Conservation (phyloP, 2,797 vertebrate genomes). For the Danio choprae region DNA sequence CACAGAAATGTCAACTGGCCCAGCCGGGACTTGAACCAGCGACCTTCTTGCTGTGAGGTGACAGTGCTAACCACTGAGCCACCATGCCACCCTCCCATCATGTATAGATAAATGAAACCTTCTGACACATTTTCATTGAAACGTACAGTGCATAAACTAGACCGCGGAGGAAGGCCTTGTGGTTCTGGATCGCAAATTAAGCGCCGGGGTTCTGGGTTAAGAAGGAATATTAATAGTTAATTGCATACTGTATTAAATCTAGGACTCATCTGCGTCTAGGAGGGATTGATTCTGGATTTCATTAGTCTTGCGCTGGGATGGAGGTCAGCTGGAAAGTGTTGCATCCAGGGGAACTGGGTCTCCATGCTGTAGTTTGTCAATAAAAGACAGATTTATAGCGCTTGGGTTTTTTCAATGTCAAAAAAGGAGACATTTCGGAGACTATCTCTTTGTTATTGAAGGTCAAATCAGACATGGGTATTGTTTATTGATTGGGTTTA, state of each 20-base stretch:
- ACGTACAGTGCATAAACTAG: slow-evolving; percentile 2
- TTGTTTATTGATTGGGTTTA: not conserved
- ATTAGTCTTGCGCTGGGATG: slow-evolving; percentile 31
- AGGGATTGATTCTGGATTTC: slow-evolving; percentile 47
- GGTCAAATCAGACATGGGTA: not conserved
- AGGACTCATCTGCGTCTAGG: slow-evolving; percentile 35
- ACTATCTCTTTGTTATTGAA: not conserved
- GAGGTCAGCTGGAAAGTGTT: slow-evolving; percentile 27
- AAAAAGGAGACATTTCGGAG: not conserved
- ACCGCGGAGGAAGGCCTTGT: slow-evolving; percentile 2
- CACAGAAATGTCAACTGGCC: no score
- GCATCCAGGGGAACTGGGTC: not conserved
- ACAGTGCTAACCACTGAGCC: no score
- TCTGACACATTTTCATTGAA: not conserved
- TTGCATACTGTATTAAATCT: slow-evolving; percentile 48
- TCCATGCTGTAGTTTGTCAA: slow-evolving; percentile 17
- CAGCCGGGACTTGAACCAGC: no score
- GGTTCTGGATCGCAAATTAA: slow-evolving; percentile 19
- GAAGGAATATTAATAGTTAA: slow-evolving; percentile 47
- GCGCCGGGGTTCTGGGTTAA: slow-evolving; percentile 8
- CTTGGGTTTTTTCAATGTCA: not conserved
- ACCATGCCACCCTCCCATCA: not conserved
- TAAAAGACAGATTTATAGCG: slow-evolving; percentile 4
- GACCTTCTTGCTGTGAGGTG: no score
- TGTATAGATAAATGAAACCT: not conserved